Evolutionary conservation across 2,797 vertebrate species (phyloP).

Genomic region (Arrhamphus sclerolepis): DNA sequence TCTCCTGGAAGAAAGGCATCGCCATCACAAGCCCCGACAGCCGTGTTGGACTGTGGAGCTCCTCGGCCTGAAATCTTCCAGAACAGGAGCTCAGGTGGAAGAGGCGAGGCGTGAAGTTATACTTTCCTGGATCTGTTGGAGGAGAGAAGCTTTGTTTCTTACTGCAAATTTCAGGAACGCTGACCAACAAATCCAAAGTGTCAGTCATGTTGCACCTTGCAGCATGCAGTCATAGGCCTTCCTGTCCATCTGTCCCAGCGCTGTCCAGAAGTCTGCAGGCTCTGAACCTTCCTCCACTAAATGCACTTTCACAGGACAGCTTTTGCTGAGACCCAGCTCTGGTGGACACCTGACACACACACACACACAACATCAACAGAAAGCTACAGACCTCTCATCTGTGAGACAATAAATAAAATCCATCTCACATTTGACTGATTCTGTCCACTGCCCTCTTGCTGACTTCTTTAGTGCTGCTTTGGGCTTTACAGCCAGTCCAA

Average conservation of each 20-base stretch:
- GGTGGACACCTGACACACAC: slow-evolving; percentile 70
- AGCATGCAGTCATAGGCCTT: slow-evolving; percentile 87
- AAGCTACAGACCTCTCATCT: too few relatives aligned
- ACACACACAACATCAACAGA: neutral
- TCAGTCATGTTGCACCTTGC: slow-evolving; percentile 70
- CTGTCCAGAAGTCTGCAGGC: slow-evolving; percentile 81
- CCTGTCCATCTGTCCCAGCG: slow-evolving; percentile 79
- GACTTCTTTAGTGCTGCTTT: slow-evolving; percentile 72
- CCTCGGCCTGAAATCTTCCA: slow-evolving; percentile 72
- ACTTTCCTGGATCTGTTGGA: slow-evolving; percentile 82
- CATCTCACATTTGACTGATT: slow-evolving; percentile 74
- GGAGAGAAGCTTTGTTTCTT: neutral
- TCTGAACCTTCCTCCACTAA: slow-evolving; percentile 82
- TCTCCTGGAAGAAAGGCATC: slow-evolving; percentile 83
- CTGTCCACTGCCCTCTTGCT: slow-evolving; percentile 70
- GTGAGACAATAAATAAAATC: too few relatives aligned
- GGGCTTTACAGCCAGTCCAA: slow-evolving; percentile 83
- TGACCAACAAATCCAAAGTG: neutral
- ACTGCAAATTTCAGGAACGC: neutral
- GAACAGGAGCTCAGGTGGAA: slow-evolving; percentile 78
- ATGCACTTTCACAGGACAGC: slow-evolving; percentile 60
- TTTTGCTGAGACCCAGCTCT: slow-evolving; percentile 74
- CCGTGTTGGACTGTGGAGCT: slow-evolving; percentile 70
- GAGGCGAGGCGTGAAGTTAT: slow-evolving; percentile 83
- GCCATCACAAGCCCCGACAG: slow-evolving; percentile 73